These are phyloP conservation scores for Nibea coibor DNA, from an alignment of 2,113 vertebrate species.

Conservation along the genomic window DNA sequence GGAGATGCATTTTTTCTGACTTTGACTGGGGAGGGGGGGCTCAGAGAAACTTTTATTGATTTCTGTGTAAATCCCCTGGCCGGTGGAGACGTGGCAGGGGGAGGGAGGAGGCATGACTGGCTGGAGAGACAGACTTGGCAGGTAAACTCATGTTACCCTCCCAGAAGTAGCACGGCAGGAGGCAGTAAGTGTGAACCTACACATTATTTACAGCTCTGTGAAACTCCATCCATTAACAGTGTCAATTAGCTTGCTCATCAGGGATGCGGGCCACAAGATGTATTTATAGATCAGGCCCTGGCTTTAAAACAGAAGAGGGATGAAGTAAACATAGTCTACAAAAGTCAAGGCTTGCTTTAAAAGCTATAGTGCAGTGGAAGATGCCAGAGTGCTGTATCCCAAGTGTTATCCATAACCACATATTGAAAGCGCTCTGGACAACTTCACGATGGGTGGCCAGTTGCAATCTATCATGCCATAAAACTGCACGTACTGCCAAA, in stretches of 20 bases:
- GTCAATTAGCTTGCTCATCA: constrained; percentile 79
- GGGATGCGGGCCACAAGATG: constrained; percentile 71
- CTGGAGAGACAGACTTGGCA: constrained; percentile 71
- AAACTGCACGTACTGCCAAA: constrained; percentile 29
- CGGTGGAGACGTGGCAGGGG: constrained; percentile 50
- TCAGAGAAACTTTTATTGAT: constrained; percentile 78
- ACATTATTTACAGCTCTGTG: constrained; percentile 81
- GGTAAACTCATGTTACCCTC: constrained; percentile 74
- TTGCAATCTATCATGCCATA: constrained; percentile 42
- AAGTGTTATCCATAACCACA: constrained; percentile 36
- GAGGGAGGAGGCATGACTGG: constrained; percentile 44
- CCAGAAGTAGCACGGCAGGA: constrained; percentile 70
- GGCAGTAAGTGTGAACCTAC: constrained; percentile 75
- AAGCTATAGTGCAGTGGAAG: constrained; percentile 30
- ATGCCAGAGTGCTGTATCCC: constrained; percentile 51
- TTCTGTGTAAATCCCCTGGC: constrained; percentile 70
- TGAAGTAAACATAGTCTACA: constrained; percentile 49
- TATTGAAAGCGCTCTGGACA: constrained; percentile 37
- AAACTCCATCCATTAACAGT: constrained; percentile 81
- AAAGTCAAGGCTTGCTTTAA: constrained; percentile 58
- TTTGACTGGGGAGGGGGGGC: constrained; percentile 50
- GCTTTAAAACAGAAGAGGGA: constrained; percentile 67
- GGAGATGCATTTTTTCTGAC: constrained; percentile 67
- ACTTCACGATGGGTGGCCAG: constrained; percentile 3
- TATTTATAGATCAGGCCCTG: constrained; percentile 75